A percentile compares a stretch with the other conserved stretches of the same genome.
phyloP scores from a whole-genome alignment of 1,140 invertebrate species.

The Cyrtorhinus lividipennis region DNA sequence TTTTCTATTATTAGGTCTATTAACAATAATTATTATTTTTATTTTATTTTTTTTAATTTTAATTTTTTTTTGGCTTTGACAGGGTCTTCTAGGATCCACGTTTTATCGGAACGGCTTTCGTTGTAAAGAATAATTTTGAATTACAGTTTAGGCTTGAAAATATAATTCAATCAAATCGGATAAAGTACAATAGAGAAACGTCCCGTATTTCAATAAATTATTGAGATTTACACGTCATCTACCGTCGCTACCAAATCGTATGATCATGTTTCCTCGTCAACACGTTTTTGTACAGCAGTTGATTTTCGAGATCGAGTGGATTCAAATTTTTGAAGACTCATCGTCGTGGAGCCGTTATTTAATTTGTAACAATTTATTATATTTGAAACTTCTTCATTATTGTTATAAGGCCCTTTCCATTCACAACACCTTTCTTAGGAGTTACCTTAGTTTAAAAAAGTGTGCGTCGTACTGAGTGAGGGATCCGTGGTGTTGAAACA shows the following conservation, averaged over 20 bases:
- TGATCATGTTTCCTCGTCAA: too few species aligned
- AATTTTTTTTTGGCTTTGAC: not conserved
- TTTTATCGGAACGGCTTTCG: constrained; percentile 11
- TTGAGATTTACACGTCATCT: not conserved
- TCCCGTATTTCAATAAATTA: not conserved
- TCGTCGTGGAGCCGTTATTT: not conserved
- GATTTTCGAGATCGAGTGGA: too few species aligned
- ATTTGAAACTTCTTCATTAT: too few species aligned
- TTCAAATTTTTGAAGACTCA: not conserved
- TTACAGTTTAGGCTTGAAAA: constrained; percentile 13
- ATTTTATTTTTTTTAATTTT: too few species aligned
- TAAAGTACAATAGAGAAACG: not conserved
- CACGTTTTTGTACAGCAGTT: too few species aligned
- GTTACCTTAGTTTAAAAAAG: too few species aligned
- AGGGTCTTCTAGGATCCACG: constrained; percentile 7
- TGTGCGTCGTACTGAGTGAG: too few species aligned
- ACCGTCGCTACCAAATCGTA: not conserved
- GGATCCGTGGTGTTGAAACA: too few species aligned
- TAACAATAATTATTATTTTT: too few species aligned
- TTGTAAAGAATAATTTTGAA: constrained; percentile 10
- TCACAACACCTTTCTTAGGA: not conserved
- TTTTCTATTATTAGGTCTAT: constrained; percentile 5
- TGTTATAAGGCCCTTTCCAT: not conserved
- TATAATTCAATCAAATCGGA: constrained; percentile 4
- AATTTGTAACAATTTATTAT: not conserved